These are phyloP conservation scores for Trichoplusia ni DNA, from an alignment of 1,140 invertebrate genomes.

Conservation along the genomic window DNA sequence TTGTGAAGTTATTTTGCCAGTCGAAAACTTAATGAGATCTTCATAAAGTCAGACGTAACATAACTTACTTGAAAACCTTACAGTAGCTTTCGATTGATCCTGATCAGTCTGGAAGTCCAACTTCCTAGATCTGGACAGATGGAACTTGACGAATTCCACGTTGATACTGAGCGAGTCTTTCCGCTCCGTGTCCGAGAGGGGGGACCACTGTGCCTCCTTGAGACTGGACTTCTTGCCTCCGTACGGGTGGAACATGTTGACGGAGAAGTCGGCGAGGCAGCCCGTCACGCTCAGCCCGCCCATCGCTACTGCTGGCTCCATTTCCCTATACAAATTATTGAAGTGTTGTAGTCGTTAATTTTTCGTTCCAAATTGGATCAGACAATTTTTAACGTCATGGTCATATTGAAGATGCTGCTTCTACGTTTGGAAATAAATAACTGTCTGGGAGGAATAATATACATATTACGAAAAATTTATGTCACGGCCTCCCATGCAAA, in stretches of 20 bases:
- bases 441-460: too few relatives aligned
- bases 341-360: too few relatives aligned
- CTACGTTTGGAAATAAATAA: too few relatives aligned
- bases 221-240: conserved; percentile 92
- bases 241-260: conserved; percentile 99
- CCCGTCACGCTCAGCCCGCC: conserved; percentile 96
- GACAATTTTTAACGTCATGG: too few relatives aligned
- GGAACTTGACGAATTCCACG: conserved; percentile 98
- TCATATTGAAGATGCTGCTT: too few relatives aligned
- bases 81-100: conserved; percentile 88
- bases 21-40: too few relatives aligned
- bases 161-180: conserved; percentile 98
- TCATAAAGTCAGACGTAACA: too few relatives aligned
- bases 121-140: conserved; percentile 94
- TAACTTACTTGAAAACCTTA: conserved; percentile 93
- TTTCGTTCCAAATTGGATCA: too few relatives aligned
- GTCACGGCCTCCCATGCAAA: too few relatives aligned
- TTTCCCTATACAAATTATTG: conserved; percentile 77
- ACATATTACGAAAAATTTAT: too few relatives aligned
- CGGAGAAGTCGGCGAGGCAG: conserved; percentile 96
- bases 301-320: conserved; percentile 85
- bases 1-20: too few relatives aligned
- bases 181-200: conserved; percentile 92
- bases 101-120: conserved; percentile 87
- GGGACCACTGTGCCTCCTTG: conserved; percentile 93